Conservation (phyloP, 2,113 vertebrate genomes). For the Poeciliopsis occidentalis region DNA sequence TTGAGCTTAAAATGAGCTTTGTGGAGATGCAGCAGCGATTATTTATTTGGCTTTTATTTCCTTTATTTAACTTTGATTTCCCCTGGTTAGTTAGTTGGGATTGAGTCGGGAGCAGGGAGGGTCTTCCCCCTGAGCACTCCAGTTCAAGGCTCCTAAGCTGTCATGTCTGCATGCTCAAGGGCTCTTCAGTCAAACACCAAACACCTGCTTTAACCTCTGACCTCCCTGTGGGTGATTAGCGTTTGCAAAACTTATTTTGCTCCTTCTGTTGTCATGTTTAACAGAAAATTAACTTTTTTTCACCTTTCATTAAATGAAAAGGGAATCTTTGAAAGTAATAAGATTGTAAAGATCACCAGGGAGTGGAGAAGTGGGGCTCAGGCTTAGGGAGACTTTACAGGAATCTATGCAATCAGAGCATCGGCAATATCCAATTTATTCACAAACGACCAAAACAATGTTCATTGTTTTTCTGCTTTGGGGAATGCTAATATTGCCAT, state of each 20-base stretch:
- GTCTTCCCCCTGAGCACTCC: constrained; percentile 4
- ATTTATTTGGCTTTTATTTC: constrained; percentile 57
- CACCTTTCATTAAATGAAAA: constrained; percentile 3
- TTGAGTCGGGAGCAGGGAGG: constrained; percentile 37
- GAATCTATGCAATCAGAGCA: constrained; percentile 49
- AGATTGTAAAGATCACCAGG: background rate
- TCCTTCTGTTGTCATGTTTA: background rate
- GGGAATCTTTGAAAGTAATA: constrained; percentile 1
- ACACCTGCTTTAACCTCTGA: constrained; percentile 28
- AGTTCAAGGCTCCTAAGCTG: constrained; percentile 3
- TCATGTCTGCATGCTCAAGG: constrained; percentile 10
- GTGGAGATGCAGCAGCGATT: constrained; percentile 33
- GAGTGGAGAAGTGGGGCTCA: background rate
- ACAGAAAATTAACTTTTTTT: constrained; percentile 1
- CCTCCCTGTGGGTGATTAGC: constrained; percentile 6
- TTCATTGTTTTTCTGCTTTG: constrained; percentile 34
- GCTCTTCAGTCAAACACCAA: constrained; percentile 31
- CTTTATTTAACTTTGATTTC: constrained; percentile 62
- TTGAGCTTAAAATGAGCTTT: constrained; percentile 26
- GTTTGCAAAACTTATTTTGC: background rate
- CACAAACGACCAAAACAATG: constrained; percentile 37
- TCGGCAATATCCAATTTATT: constrained; percentile 60
- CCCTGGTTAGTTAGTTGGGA: constrained; percentile 31
- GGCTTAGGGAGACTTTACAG: background rate
- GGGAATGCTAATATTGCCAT: constrained; percentile 53